Evolutionary conservation across 2,797 vertebrate species (phyloP), one percentile per base, ranked within the genome.

Genomic region (Rhynchotus rufescens): DNA sequence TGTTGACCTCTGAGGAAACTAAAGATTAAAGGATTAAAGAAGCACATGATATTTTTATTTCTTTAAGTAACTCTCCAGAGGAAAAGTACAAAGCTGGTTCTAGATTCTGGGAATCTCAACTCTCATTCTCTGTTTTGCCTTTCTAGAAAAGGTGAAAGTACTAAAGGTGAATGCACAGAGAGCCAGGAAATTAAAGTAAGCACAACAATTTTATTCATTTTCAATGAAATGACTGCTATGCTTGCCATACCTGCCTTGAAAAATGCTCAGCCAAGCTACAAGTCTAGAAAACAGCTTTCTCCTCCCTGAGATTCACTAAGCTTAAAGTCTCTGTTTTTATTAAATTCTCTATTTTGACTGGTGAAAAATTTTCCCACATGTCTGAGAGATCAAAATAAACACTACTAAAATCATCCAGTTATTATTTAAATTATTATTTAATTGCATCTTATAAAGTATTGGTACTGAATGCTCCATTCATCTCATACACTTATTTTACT

Each of bases 301-400:
- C 17, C 45, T 68, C 20, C 28, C 45, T 47, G 22, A 82, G 89
- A 79, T 28, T 69, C 25, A 56, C 22, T 6, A 1, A 49, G 12
- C 36, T 82, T 65, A 8, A 93, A 76, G 57, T 44, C 44, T 75
- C 64, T 73, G 20, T 11, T 88, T 82, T 88, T 84, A 74, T 6
- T 45, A 44, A 84, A 88, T 84, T 80, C 42, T 67, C 12, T 65
- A 0, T 34, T 95, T 92, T 88, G 40, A 40, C 42, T 69, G 66
- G 20, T 88, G 28, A 75, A 93, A 93, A 45, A 15, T 32, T 80
- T 86, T 64, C 62, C 66, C 34, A 52, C 9, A 25, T 45, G 59
- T 84, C 72, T 91, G 85, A 71, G 81, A 88, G 60, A 30, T 83
- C 49, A 84, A 84, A 88, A 88, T 22, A 95, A 95, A 92, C 66